These are phyloP conservation scores for Pteromalus puparum DNA, from an alignment of 1,140 invertebrate genomes.

Conservation along the genomic window DNA sequence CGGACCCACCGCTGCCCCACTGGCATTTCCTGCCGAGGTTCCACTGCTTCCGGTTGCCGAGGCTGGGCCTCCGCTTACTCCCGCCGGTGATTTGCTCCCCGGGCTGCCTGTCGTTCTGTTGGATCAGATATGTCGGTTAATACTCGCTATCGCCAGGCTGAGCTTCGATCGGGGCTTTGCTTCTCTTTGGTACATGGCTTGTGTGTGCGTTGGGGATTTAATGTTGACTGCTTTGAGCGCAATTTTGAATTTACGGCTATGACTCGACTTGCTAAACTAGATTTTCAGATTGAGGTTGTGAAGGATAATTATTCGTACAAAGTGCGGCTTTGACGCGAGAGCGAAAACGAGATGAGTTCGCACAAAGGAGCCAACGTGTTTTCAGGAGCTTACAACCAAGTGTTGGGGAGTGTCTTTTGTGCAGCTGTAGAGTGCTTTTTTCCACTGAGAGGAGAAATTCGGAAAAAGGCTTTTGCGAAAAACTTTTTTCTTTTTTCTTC, in stretches of 20 bases:
- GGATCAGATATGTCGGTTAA: neutral
- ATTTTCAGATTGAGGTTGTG: too few relatives aligned
- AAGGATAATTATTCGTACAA: too few relatives aligned
- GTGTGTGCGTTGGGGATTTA: neutral
- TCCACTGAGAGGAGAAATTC: neutral
- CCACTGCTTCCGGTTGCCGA: slow-evolving; percentile 63
- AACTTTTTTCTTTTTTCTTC: neutral
- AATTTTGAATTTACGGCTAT: neutral
- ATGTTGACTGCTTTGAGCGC: neutral
- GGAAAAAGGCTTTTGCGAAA: neutral
- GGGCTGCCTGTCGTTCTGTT: slow-evolving; percentile 82
- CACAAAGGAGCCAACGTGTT: neutral
- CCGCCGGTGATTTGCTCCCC: slow-evolving; percentile 81
- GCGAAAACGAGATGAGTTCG: neutral
- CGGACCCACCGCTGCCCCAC: slow-evolving; percentile 67
- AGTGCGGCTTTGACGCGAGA: neutral
- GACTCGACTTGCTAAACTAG: too few relatives aligned
- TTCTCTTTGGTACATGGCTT: neutral
- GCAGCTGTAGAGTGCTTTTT: neutral
- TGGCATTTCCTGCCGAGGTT: slow-evolving; percentile 75
- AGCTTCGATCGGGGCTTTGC: neutral
- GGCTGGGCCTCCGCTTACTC: slow-evolving; percentile 60
- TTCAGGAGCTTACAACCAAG: too few relatives aligned
- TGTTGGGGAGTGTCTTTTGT: neutral
- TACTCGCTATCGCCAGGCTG: neutral